A percentile compares a stretch with the other conserved stretches of the same genome.
phyloP scores from a whole-genome alignment of 2,113 vertebrate species.

The Indicator maculatus region DNA sequence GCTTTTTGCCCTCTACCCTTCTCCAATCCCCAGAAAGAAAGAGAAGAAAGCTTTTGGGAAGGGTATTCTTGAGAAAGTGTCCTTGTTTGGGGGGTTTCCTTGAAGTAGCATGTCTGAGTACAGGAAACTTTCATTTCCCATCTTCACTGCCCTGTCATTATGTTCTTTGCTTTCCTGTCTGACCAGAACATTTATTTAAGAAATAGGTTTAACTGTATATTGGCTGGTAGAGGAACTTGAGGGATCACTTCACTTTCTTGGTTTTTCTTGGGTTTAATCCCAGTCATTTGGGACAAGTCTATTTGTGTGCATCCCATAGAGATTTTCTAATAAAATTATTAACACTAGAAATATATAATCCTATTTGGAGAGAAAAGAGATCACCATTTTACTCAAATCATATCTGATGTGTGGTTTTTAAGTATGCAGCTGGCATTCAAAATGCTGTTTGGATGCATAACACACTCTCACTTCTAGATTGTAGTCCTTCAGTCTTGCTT shows the following conservation, averaged over 20 bases:
- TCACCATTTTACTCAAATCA: fast-evolving
- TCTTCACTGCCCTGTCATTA: not conserved
- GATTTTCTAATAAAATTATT: not conserved
- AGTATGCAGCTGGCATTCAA: not conserved
- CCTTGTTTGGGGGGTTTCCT: no score
- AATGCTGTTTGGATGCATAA: not conserved
- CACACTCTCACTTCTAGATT: not conserved
- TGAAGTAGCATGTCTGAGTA: fast-evolving
- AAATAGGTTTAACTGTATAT: not conserved
- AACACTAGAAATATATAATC: not conserved
- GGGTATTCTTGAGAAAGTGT: not conserved
- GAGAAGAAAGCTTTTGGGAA: not conserved
- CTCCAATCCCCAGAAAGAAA: not conserved
- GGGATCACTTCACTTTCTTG: not conserved
- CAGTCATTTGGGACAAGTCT: not conserved
- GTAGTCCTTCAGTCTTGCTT: not conserved
- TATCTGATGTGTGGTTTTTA: not conserved
- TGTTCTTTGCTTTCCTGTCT: not conserved
- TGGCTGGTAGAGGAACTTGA: not conserved
- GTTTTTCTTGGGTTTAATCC: not conserved
- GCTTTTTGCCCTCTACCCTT: not conserved
- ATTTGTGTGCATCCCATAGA: not conserved
- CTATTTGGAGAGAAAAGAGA: not conserved
- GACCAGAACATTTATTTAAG: not conserved
- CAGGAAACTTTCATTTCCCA: not conserved